Conservation (phyloP, 2,888 invertebrate species). For the Thereva nobilitata region DNA sequence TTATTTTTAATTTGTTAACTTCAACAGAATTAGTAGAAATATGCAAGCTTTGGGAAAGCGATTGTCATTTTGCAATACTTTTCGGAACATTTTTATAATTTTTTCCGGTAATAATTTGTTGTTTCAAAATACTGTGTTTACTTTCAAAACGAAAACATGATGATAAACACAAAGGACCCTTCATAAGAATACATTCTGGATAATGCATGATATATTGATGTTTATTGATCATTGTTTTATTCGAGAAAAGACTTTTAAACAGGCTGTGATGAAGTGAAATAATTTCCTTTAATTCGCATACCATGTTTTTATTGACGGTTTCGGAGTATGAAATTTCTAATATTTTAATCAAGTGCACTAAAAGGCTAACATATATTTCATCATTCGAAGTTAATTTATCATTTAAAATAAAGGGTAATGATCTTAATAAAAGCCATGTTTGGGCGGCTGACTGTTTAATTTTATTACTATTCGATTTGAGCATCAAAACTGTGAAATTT, state of each 20-base stretch:
- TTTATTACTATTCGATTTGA: constrained; percentile 14
- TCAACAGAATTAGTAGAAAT: neutral
- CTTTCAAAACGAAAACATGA: constrained; percentile 28
- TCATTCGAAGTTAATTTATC: constrained; percentile 3
- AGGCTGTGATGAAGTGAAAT: constrained; percentile 5
- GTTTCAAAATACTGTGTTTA: constrained; percentile 24
- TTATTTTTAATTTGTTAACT: neutral
- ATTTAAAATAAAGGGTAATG: constrained; percentile 14
- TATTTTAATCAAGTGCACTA: constrained; percentile 15
- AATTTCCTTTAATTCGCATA: neutral
- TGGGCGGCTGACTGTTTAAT: constrained; percentile 22
- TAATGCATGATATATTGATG: constrained; percentile 13
- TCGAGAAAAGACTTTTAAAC: neutral
- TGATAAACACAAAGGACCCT: neutral
- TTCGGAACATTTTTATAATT: constrained; percentile 34
- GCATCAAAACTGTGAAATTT: constrained; percentile 17
- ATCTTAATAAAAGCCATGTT: constrained; percentile 17
- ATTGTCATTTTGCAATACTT: constrained; percentile 28
- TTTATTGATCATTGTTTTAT: constrained; percentile 9
- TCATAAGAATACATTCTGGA: neutral
- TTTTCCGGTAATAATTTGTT: constrained; percentile 12
- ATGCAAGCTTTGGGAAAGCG: constrained; percentile 17
- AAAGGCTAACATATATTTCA: constrained; percentile 1
- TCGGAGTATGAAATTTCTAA: constrained; percentile 7
- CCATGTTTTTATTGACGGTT: neutral